Conservation (phyloP, 2,888 invertebrate genomes). For the Priapulus caudatus region DNA sequence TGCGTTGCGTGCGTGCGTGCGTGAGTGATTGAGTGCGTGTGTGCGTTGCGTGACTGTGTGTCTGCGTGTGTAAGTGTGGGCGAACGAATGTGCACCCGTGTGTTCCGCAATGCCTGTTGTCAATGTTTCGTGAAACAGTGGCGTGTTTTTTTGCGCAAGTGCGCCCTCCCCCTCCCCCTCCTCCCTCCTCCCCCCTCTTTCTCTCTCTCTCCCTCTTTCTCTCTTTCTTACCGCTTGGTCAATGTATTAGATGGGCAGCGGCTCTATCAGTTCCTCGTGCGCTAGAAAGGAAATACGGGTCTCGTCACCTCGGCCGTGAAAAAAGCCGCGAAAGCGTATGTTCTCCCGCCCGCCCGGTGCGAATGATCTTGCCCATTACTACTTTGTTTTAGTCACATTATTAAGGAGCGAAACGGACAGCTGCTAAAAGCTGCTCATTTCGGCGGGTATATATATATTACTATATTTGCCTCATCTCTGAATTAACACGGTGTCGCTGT, state of each 20-base stretch:
- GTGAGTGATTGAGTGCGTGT: constrained; percentile 35
- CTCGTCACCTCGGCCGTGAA: too few relatives aligned
- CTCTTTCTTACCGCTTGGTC: constrained; percentile 9
- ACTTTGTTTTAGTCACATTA: too few relatives aligned
- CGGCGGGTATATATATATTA: too few relatives aligned
- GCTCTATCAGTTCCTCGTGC: constrained; percentile 8
- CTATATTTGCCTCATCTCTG: too few relatives aligned
- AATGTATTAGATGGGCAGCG: constrained; percentile 6
- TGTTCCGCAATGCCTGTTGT: too few relatives aligned
- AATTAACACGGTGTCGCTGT: too few relatives aligned
- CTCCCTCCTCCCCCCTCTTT: constrained; percentile 16
- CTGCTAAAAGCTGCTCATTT: too few relatives aligned
- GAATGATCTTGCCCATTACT: constrained; percentile 14
- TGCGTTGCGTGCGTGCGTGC: background rate
- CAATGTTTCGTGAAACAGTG: too few relatives aligned
- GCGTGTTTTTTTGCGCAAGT: constrained; percentile 18
- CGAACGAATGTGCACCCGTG: constrained; percentile 5
- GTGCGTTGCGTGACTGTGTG: constrained; percentile 17
- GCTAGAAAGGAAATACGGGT: too few relatives aligned
- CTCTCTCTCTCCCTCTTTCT: constrained; percentile 16
- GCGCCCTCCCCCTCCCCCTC: constrained; percentile 17
- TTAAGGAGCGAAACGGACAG: too few relatives aligned
- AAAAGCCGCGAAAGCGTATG: constrained; percentile 17
- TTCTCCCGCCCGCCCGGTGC: constrained; percentile 24
- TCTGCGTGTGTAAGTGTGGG: background rate